Percentiles rank a stretch among this genome's conserved stretches.
Conservation (phyloP, 1,140 invertebrate genomes). For the Papilio polyxenes region DNA sequence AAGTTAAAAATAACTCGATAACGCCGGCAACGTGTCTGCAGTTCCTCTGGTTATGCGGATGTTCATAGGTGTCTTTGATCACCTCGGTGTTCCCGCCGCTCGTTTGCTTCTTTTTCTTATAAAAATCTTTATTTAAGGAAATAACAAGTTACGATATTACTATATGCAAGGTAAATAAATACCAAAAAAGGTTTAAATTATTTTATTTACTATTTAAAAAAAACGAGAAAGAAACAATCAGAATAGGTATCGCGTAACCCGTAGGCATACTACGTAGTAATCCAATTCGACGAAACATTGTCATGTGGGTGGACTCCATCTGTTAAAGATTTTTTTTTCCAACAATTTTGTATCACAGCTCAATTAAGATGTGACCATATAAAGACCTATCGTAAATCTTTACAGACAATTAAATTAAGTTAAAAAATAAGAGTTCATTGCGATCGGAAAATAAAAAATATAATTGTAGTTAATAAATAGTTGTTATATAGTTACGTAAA, state of each 20-base stretch:
- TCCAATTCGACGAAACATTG: constrained; percentile 10
- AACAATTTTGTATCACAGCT: constrained; percentile 17
- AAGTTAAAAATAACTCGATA: not conserved
- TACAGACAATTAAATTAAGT: not conserved
- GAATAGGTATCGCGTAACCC: not conserved
- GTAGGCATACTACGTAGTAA: not conserved
- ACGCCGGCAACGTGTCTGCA: too few species aligned
- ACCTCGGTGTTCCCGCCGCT: too few species aligned
- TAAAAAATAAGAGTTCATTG: not conserved
- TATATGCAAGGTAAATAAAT: too few species aligned
- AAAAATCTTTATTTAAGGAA: too few species aligned
- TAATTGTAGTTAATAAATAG: too few species aligned
- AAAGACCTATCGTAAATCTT: constrained; percentile 9
- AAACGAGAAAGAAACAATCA: not conserved
- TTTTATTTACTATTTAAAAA: too few species aligned
- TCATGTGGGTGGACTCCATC: not conserved
- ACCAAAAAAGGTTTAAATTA: too few species aligned
- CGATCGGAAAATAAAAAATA: not conserved
- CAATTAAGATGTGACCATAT: constrained; percentile 18
- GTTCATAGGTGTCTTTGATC: too few species aligned
- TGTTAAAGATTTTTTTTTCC: not conserved
- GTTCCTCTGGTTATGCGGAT: too few species aligned
- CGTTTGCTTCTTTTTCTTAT: too few species aligned
- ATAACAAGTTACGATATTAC: too few species aligned
- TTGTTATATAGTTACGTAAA: too few species aligned